phyloP scores from a whole-genome alignment of 2,888 invertebrate genomes.

The Xylocampa areola region DNA sequence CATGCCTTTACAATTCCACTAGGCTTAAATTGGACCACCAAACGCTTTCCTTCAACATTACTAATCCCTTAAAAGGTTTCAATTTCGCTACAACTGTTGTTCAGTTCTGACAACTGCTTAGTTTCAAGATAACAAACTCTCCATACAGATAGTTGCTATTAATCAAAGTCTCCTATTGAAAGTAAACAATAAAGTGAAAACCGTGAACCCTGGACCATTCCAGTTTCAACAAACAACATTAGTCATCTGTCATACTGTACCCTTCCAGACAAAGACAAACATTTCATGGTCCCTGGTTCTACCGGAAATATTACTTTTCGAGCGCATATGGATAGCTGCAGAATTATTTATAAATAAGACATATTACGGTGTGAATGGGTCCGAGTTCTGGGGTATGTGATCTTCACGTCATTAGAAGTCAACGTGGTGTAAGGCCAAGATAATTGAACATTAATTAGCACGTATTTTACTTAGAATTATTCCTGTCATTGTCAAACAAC shows the following conservation, averaged over 20 bases:
- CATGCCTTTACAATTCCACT: not conserved
- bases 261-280: conserved; percentile 74
- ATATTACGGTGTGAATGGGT: conserved; percentile 48
- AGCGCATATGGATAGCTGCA: conserved; percentile 58
- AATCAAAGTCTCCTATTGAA: conserved; percentile 76
- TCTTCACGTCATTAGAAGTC: too few species aligned
- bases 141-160: conserved; percentile 69
- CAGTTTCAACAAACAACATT: conserved; percentile 78
- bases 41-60: conserved; percentile 2
- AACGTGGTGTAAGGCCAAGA: too few species aligned
- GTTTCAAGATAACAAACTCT: conserved; percentile 55
- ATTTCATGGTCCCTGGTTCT: conserved; percentile 65
- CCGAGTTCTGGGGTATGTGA: conserved; percentile 18
- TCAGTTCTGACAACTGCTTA: conserved; percentile 48
- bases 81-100: conserved; percentile 18
- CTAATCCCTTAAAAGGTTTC: conserved; percentile 17
- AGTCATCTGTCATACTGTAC: conserved; percentile 76
- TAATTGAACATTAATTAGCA: too few species aligned
- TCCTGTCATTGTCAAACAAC: too few species aligned
- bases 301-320: conserved; percentile 67
- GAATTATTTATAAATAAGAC: conserved; percentile 54
- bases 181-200: conserved; percentile 75
- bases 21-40: not conserved
- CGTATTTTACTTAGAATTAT: too few species aligned
- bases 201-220: conserved; percentile 66